Conservation (phyloP, 2,113 vertebrate species). For the Eubucco bourcierii region DNA sequence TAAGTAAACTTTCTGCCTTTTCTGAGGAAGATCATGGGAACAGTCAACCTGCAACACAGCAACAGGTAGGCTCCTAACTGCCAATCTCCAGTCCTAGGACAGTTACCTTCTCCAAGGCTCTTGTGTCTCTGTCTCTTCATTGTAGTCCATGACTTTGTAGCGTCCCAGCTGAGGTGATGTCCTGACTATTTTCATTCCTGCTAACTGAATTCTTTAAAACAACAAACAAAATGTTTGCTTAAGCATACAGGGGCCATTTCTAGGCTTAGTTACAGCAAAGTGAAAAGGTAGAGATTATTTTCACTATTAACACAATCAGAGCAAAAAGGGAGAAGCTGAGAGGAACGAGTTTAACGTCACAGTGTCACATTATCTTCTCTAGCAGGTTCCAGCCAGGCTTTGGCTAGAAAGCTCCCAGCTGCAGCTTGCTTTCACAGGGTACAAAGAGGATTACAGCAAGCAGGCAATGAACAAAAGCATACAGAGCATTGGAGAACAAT, state of each 20-base stretch:
- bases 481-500: background rate
- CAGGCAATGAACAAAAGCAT: background rate
- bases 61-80: background rate
- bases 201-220: slow-evolving; percentile 65
- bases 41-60: background rate
- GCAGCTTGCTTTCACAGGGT: background rate
- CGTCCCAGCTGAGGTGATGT: slow-evolving; percentile 58
- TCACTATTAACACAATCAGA: background rate
- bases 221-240: background rate
- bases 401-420: background rate
- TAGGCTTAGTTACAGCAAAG: background rate
- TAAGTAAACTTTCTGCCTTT: background rate
- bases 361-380: background rate
- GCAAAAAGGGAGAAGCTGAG: background rate
- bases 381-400: background rate
- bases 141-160: slow-evolving; percentile 68
- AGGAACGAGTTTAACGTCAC: background rate
- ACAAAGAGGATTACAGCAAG: background rate
- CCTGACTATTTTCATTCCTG: slow-evolving; percentile 69
- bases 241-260: background rate
- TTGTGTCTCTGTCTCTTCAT: background rate
- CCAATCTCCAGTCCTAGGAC: fast-evolving
- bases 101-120: slow-evolving; percentile 56
- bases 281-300: background rate
- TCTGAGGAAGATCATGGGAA: background rate